A percentile compares a stretch with the other conserved stretches of the same genome.
These are phyloP conservation scores for Carlito syrichta DNA, from an alignment of 2,113 vertebrate genomes.

Conservation along the genomic window DNA sequence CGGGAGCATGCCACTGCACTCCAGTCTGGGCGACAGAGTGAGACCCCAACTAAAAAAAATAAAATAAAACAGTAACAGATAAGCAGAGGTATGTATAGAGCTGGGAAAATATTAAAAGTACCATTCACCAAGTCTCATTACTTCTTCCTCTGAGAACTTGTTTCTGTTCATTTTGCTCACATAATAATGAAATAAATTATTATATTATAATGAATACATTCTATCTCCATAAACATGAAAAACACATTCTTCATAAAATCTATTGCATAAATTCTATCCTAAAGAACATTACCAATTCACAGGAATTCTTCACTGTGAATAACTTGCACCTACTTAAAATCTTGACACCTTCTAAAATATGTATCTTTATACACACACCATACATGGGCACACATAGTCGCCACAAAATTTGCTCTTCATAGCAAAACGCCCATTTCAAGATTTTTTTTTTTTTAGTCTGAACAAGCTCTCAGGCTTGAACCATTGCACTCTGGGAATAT, in stretches of 20 bases:
- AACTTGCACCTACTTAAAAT: background rate
- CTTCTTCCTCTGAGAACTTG: background rate
- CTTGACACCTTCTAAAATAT: background rate
- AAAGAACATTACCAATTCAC: background rate
- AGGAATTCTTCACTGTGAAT: background rate
- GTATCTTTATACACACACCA: background rate
- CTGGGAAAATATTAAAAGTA: background rate
- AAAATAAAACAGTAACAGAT: too few species aligned
- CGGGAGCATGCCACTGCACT: too few species aligned
- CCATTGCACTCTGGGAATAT: background rate
- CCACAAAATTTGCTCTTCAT: background rate
- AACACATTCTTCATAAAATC: background rate
- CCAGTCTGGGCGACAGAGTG: too few species aligned
- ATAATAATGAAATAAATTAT: background rate
- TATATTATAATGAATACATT: background rate
- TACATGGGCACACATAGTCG: background rate
- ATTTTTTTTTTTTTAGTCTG: background rate
- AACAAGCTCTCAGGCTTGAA: background rate
- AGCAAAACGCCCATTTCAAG: background rate
- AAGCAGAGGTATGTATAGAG: background rate
- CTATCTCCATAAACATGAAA: background rate
- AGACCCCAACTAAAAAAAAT: too few species aligned
- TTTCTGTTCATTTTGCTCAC: background rate
- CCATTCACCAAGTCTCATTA: background rate
- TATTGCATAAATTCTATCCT: background rate